phyloP scores from a whole-genome alignment of 2,888 invertebrate genomes.

The Amphiduros pacificus region DNA sequence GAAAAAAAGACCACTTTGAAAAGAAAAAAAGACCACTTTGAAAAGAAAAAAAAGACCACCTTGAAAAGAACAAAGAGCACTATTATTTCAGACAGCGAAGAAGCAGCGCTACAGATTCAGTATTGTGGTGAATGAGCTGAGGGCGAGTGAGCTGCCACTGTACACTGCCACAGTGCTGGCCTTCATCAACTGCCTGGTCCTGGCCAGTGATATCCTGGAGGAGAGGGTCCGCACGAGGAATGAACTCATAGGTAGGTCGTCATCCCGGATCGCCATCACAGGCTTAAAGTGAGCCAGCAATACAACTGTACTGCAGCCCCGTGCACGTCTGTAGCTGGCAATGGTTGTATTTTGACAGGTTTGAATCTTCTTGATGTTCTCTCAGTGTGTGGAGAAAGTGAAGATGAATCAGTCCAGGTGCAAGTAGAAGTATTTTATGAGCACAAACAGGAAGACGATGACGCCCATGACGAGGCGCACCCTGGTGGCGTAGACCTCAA shows the following conservation, averaged over 20 bases:
- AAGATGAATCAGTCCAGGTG: conserved; percentile 63
- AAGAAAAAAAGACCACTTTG: too few species aligned
- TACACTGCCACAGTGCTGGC: conserved; percentile 91
- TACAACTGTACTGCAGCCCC: too few species aligned
- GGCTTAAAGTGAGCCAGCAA: too few species aligned
- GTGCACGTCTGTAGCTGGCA: too few species aligned
- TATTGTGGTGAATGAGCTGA: conserved; percentile 85
- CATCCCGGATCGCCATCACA: too few species aligned
- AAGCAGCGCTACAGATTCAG: conserved; percentile 86
- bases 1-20: too few species aligned
- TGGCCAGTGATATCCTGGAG: conserved; percentile 82
- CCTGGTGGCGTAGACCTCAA: conserved; percentile 80
- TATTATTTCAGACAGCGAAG: conserved; percentile 72
- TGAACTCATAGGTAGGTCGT: conserved; percentile 87
- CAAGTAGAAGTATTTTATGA: conserved; percentile 96
- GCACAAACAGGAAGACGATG: conserved; percentile 90
- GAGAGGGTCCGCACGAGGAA: conserved; percentile 87
- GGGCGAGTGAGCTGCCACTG: conserved; percentile 74
- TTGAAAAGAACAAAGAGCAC: too few species aligned
- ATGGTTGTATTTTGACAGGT: too few species aligned
- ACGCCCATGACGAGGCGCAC: conserved; percentile 67
- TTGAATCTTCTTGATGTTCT: conserved; percentile 82
- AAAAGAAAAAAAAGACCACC: too few species aligned
- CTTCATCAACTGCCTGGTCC: conserved; percentile 94
- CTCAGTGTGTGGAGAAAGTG: conserved; percentile 42